Conservation (phyloP, 2,113 vertebrate species). For the Eptatretus burgeri region DNA sequence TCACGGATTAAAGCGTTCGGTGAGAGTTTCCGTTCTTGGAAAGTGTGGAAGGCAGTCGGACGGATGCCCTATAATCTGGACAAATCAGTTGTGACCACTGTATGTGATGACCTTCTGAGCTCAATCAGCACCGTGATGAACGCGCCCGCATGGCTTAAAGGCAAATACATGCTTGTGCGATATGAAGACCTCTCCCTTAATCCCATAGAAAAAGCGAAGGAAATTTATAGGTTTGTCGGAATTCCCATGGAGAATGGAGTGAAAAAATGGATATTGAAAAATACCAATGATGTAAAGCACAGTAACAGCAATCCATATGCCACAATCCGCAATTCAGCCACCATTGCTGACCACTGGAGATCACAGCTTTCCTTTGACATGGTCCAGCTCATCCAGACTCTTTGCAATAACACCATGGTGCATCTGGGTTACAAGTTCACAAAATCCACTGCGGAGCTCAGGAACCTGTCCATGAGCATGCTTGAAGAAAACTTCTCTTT, state of each 20-base stretch:
- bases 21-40: slow-evolving; percentile 24
- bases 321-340: slow-evolving; percentile 26
- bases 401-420: slow-evolving; percentile 24
- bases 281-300: slow-evolving; percentile 20
- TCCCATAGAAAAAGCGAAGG: slow-evolving; percentile 18
- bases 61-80: slow-evolving; percentile 24
- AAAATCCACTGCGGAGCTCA: slow-evolving; percentile 19
- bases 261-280: slow-evolving; percentile 21
- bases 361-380: slow-evolving; percentile 22
- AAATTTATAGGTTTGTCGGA: slow-evolving; percentile 27
- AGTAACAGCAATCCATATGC: slow-evolving; percentile 21
- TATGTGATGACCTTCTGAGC: slow-evolving; percentile 22
- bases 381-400: slow-evolving; percentile 20
- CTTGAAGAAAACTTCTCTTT: slow-evolving; percentile 18
- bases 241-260: slow-evolving; percentile 21
- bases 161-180: slow-evolving; percentile 27
- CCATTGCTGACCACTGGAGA: slow-evolving; percentile 26
- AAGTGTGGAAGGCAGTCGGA: slow-evolving; percentile 30
- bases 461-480: slow-evolving; percentile 22
- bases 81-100: slow-evolving; percentile 21
- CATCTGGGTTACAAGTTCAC: slow-evolving; percentile 26
- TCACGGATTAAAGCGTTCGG: slow-evolving; percentile 27
- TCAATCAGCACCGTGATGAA: slow-evolving; percentile 20
- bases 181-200: slow-evolving; percentile 30
- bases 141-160: slow-evolving; percentile 22